Evolutionary conservation across 2,113 vertebrate species (phyloP).

Genomic region (Peucedramus taeniatus): DNA sequence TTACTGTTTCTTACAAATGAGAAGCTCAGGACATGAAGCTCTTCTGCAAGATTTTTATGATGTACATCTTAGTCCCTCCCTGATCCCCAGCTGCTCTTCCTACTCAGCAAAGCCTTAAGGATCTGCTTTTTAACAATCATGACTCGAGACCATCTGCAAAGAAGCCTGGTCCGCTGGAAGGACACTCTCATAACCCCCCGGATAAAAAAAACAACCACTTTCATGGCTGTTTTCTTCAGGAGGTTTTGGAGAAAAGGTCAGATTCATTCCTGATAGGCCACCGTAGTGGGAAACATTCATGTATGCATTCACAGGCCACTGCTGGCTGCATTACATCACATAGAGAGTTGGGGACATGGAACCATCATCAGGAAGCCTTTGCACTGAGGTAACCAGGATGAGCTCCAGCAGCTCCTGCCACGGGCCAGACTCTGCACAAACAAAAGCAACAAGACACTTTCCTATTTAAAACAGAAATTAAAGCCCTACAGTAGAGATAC

Average conservation of each 20-base stretch:
- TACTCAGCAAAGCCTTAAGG: not conserved
- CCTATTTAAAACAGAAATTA: not conserved
- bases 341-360: rapidly evolving
- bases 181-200: not conserved
- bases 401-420: not conserved
- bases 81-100: not conserved
- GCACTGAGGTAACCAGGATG: not conserved
- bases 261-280: not conserved
- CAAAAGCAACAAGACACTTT: not conserved
- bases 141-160: not conserved
- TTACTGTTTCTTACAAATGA: not conserved
- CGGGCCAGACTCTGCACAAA: not conserved
- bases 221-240: not conserved
- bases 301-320: not conserved
- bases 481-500: not conserved
- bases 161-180: not conserved
- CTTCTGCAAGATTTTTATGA: not conserved
- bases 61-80: not conserved
- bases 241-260: not conserved
- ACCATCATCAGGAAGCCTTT: not conserved
- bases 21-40: not conserved
- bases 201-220: not conserved
- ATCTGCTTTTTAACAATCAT: not conserved
- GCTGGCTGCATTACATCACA: not conserved
- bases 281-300: not conserved